Base-by-base conservation (phyloP, 2,888 invertebrate genomes). In the Ochropacha duplaris region DNA sequence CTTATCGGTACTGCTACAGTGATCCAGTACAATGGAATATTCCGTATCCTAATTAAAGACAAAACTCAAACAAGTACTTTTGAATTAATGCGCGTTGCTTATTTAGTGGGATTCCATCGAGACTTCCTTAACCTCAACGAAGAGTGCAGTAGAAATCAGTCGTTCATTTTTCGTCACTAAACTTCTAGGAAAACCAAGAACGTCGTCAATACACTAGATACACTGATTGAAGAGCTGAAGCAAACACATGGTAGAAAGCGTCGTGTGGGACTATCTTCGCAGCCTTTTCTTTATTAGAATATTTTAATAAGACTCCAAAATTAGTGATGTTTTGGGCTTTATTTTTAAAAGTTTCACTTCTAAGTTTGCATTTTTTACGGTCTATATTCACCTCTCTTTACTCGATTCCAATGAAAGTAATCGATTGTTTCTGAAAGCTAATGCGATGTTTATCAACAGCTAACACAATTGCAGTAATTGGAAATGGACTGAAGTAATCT, bases 41-140 rank as follows among this genome's bases (percentile, higher is more conserved):
- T 52, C 52, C 52, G 16, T 31, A 31, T 52, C 31, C 31, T 52
- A 31, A 52, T 31, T 52, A 12, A 19, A 28, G 11, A 31, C 52
- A 12, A 51, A 50, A 50, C 44, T 9, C 2, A 39, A 6, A n/a
- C n/a, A n/a, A n/a, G 16, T 44, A 44, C n/a, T 3, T 39, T 39
- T n/a, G 16, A 19, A 44, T n/a, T 19, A 44, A 19, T 44, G 44
- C 44, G 19, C 44, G 2, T 19, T n/a, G n/a, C n/a, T n/a, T n/a
- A n/a, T n/a, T n/a, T n/a, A n/a, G n/a, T n/a, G n/a, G n/a, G n/a
- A n/a, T n/a, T n/a, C n/a, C n/a, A n/a, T n/a, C n/a, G n/a, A n/a
- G n/a, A 44, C 0, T n/a, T 16, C 19, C 1, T 6, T 19, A n/a
- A 44, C 9, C 19, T 31, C 31, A 12, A 12, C 31, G 31, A 9